Percentiles rank a stretch among this genome's conserved stretches.
Conservation (phyloP, 2,888 invertebrate species). For the Deilephila elpenor region DNA sequence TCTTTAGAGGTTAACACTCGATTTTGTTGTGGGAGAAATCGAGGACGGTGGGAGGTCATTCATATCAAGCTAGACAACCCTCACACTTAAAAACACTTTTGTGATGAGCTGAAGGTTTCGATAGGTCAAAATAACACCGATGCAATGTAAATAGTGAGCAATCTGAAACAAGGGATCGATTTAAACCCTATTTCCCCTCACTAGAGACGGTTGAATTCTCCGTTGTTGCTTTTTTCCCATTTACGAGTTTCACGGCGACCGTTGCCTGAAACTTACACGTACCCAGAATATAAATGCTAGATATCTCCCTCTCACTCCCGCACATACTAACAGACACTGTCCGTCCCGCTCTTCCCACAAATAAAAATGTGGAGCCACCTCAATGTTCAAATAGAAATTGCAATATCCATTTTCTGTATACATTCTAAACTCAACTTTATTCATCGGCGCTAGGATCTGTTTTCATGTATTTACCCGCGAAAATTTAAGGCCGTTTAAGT, state of each 20-base stretch:
- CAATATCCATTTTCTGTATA: constrained; percentile 66
- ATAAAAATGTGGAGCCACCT: constrained; percentile 82
- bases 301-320: constrained; percentile 62
- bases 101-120: constrained; percentile 2
- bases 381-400: constrained; percentile 79
- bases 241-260: constrained; percentile 85
- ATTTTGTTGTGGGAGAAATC: constrained; percentile 1
- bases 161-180: constrained; percentile 42
- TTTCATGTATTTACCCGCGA: constrained; percentile 42
- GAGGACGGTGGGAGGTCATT: not conserved
- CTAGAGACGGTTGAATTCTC: constrained; percentile 80
- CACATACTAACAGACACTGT: constrained; percentile 48
- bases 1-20: not conserved
- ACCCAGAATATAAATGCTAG: constrained; percentile 83
- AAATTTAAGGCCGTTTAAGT: constrained; percentile 59
- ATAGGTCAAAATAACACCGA: constrained; percentile 15
- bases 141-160: constrained; percentile 13
- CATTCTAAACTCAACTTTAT: constrained; percentile 59
- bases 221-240: constrained; percentile 85
- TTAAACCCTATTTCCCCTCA: constrained; percentile 65
- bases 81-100: not conserved
- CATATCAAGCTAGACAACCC: constrained; percentile 3
- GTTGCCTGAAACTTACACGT: constrained; percentile 85
- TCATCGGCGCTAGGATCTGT: constrained; percentile 45
- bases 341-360: constrained; percentile 73